Evolutionary conservation across 53 echinoderm and acorn worm genomes (phyloP), one percentile per base, ranked within the genome.

Genomic region (Apostichopus leukothele): DNA sequence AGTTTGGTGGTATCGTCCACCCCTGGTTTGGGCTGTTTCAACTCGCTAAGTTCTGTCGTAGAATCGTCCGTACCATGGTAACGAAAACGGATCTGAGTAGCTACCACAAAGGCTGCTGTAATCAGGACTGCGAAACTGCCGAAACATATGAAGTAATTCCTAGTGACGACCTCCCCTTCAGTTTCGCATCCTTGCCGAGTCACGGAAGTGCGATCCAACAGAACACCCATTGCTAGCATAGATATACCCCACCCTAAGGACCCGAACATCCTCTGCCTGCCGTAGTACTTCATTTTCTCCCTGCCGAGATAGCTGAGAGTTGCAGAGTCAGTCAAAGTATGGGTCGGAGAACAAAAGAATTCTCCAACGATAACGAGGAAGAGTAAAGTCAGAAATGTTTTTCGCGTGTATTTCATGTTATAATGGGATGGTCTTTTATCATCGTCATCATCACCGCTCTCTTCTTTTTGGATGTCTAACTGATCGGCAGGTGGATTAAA

Each of bases 231-330:
- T 1, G 94, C 83, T 60, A 97, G 68, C 97, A 97, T 97, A 67
- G 95, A 90, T 50, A 97, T 59, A 13, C 97, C 97, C 97, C 97
- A 97, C 7, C 95, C 92, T 0, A 97, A 90, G 11, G 97, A 97
- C 1, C 97, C 97, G 83, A 97, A 97, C 97, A 97, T 97, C 39
- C 97, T 73, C 90, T 97, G 97, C 50, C 95, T 92, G 19, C 97
- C 97, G 75, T 97, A 97, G 75, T 92, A 91, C 74, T 94, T 91
- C 91, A 95, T 91, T 27, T 95, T 92, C 52, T 92, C 75, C 53
- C 89, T 95, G 20, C 97, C 97, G 19, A 97, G 94, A 89, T 97
- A 97, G 6, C 94, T 93, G 6, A 97, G 89, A 0, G 97, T 97
- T 5, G 97, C 97, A 13, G 97, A 97, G 85, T 97, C 97, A 19